Conservation (phyloP, 1,140 invertebrate genomes). For the Calosoma granatense region DNA sequence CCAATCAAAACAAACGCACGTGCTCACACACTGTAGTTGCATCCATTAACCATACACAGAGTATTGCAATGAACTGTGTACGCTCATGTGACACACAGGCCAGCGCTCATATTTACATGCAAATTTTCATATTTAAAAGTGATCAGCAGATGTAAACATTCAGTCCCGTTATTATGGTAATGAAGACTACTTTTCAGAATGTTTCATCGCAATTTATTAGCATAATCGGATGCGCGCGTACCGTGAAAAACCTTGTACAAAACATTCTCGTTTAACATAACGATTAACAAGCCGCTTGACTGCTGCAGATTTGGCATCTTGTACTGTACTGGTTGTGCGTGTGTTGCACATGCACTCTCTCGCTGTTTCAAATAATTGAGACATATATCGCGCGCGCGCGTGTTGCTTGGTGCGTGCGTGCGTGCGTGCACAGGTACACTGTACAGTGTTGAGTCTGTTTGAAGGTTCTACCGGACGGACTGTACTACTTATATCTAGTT, state of each 20-base stretch:
- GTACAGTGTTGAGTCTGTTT: neutral
- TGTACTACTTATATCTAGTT: constrained; percentile 2
- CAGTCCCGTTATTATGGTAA: neutral
- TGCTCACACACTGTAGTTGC: neutral
- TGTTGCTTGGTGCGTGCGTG: too few relatives aligned
- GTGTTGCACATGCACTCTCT: too few relatives aligned
- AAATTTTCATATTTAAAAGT: neutral
- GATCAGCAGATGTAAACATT: neutral
- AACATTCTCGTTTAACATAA: too few relatives aligned
- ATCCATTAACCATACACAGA: too few relatives aligned
- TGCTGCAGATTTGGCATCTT: too few relatives aligned
- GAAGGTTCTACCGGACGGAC: neutral
- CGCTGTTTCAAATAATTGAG: neutral
- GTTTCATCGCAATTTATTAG: neutral
- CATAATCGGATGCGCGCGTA: neutral
- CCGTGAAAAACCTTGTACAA: too few relatives aligned
- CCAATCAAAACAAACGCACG: too few relatives aligned
- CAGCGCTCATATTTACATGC: neutral
- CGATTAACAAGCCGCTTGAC: too few relatives aligned
- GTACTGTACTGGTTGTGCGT: too few relatives aligned
- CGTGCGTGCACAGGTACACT: neutral
- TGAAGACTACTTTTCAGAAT: neutral
- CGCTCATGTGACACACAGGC: neutral
- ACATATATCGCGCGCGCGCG: neutral
- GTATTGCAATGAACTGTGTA: too few relatives aligned